Evolutionary conservation across 2,113 vertebrate genomes (phyloP).

Genomic region (Nerophis ophidion): DNA sequence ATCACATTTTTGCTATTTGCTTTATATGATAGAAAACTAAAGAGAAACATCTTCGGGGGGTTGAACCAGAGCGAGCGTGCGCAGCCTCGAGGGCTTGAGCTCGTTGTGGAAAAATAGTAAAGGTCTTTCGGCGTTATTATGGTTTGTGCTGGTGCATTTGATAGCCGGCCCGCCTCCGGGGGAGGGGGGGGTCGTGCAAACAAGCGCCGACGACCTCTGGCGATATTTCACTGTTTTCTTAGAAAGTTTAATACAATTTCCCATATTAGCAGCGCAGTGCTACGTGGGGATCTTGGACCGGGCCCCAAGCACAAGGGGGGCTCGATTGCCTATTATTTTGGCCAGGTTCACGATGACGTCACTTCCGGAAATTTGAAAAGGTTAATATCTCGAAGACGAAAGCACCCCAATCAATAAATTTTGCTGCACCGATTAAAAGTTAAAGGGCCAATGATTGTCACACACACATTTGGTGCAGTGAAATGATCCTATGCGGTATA

Average conservation of each 20-base stretch:
- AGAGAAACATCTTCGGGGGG: slow-evolving; percentile 60
- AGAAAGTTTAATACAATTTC: slow-evolving; percentile 50
- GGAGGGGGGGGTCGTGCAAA: slow-evolving; percentile 51
- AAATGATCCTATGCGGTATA: too few species aligned
- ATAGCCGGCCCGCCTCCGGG: slow-evolving; percentile 47
- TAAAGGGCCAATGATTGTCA: too few species aligned
- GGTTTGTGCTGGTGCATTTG: slow-evolving; percentile 76
- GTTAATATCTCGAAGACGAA: too few species aligned
- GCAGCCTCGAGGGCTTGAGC: slow-evolving; percentile 55
- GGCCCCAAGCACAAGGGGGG: too few species aligned
- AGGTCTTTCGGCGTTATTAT: slow-evolving; percentile 73
- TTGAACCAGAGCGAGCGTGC: slow-evolving; percentile 47
- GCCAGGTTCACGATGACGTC: too few species aligned
- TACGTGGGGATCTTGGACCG: not conserved
- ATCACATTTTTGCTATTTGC: slow-evolving; percentile 83
- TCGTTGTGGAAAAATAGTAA: slow-evolving; percentile 69
- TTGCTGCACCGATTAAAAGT: too few species aligned
- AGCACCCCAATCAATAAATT: too few species aligned
- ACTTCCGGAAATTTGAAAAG: too few species aligned
- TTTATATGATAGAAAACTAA: slow-evolving; percentile 74
- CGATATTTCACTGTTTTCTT: slow-evolving; percentile 62
- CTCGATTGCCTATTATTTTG: too few species aligned
- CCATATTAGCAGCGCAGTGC: slow-evolving; percentile 38
- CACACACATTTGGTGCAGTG: too few species aligned
- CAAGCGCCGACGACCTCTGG: slow-evolving; percentile 50